Evolutionary conservation across 1,140 invertebrate genomes (phyloP), one percentile per base, ranked within the genome.

Genomic region (Phortica variegata): DNA sequence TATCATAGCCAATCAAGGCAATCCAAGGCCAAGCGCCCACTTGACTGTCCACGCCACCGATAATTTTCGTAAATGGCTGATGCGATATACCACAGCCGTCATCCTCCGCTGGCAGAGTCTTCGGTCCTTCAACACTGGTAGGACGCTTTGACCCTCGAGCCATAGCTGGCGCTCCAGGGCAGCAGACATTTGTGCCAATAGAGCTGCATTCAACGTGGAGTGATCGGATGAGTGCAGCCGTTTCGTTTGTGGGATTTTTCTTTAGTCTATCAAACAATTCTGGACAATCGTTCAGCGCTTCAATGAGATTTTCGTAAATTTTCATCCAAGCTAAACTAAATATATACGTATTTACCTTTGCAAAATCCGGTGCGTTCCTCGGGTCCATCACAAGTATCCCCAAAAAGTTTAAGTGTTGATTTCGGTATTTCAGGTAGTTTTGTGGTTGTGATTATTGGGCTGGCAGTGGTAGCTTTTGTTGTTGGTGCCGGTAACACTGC

Each of bases 41-140:
- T 41, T 58, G 32, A 40, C 62, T 62, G 3, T 73, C 63, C 7
- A 57, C 56, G 16, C 58, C 51, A 9, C 76, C 76, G n/a, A 66
- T 63, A 26, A 77, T 69, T 42, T 76, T 60, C 19, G 54, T 45
- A 13, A 51, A 48, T 18, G 49, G 43, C 9, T 45, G 43, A 49
- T 60, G 65, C 13, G 48, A 60, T 8, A 57, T 18, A 12, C 76
- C 75, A 46, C 75, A 76, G 10, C 52, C 54, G 20, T 56, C 46
- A 3, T 45, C 46, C 19, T 49, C 47, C 9, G 38, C 23, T 8
- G 48, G 39, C 3, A 47, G 39, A 20, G 21, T 33, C 3, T 19
- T 19, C 13, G 16, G n/a, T n/a, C n/a, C 12, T 17, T 8, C 12
- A 49, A 49, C 13, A 15, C 18, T 34, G 33, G 12, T 34, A 4